phyloP scores from a whole-genome alignment of 1,140 invertebrate species.

The Parasteatoda tepidariorum region DNA sequence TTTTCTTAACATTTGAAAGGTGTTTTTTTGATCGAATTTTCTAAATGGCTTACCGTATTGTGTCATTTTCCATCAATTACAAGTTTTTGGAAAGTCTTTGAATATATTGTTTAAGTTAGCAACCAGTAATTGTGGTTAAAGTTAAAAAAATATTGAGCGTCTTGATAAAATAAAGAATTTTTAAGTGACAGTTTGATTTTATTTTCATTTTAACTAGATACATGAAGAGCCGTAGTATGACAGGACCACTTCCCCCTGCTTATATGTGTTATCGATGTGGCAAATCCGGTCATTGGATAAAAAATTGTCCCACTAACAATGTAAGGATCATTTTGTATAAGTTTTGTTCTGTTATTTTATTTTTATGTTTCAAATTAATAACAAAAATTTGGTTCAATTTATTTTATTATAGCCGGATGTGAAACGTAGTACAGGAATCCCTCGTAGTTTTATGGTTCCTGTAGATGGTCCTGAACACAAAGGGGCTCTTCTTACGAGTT shows the following conservation, averaged over 20 bases:
- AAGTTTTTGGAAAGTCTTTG: too few species aligned
- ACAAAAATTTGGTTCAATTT: background rate
- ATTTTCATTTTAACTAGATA: slow-evolving; percentile 39
- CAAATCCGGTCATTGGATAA: slow-evolving; percentile 74
- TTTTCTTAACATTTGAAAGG: too few species aligned
- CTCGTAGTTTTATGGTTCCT: slow-evolving; percentile 93
- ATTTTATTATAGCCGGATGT: slow-evolving; percentile 73
- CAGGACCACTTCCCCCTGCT: slow-evolving; percentile 86
- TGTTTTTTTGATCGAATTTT: too few species aligned
- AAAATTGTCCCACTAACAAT: slow-evolving; percentile 74
- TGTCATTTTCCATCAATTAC: too few species aligned
- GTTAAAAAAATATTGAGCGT: too few species aligned
- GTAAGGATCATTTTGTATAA: slow-evolving; percentile 68
- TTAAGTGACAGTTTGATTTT: too few species aligned
- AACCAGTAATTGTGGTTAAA: too few species aligned
- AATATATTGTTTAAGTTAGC: too few species aligned
- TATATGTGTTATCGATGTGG: slow-evolving; percentile 79
- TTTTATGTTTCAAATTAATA: background rate
- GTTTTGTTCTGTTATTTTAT: slow-evolving; percentile 11
- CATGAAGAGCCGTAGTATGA: slow-evolving; percentile 83
- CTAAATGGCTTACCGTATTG: too few species aligned
- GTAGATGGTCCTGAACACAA: slow-evolving; percentile 89
- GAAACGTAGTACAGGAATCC: slow-evolving; percentile 96
- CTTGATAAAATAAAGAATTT: too few species aligned
- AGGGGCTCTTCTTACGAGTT: slow-evolving; percentile 93